A percentile compares a stretch with the other conserved stretches of the same genome.
phyloP scores from a whole-genome alignment of 2,113 vertebrate species.

The Glaucomys volans region DNA sequence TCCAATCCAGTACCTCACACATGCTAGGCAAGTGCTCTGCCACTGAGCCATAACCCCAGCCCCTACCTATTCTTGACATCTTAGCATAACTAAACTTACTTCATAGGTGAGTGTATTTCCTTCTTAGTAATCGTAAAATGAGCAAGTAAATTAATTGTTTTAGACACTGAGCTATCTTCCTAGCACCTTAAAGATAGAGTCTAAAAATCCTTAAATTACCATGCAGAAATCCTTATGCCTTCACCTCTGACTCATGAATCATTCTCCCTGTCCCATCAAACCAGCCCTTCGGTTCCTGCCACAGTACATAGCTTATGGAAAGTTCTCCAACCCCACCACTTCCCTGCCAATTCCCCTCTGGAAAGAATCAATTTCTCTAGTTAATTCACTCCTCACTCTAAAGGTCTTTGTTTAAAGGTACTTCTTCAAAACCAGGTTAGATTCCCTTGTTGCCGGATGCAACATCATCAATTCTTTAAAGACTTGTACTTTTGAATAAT shows the following conservation, averaged over 20 bases:
- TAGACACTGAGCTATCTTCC: background rate
- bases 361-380: background rate
- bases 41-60: no score
- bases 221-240: background rate
- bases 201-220: background rate
- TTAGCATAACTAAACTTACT: slow-evolving; percentile 16
- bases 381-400: slow-evolving; percentile 9
- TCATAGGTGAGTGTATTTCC: slow-evolving; percentile 38
- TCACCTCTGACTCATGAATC: background rate
- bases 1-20: no score
- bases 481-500: background rate
- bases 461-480: background rate
- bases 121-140: background rate
- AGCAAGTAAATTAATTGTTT: slow-evolving; percentile 20
- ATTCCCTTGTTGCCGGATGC: background rate
- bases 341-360: background rate
- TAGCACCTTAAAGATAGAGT: background rate
- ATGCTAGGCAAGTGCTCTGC: no score
- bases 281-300: background rate
- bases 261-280: background rate
- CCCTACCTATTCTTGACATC: background rate
- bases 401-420: background rate
- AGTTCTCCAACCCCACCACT: background rate
- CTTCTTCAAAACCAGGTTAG: slow-evolving; percentile 19
- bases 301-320: background rate